These are phyloP conservation scores for Colaptes auratus DNA, from an alignment of 2,113 vertebrate species.

Conservation along the genomic window DNA sequence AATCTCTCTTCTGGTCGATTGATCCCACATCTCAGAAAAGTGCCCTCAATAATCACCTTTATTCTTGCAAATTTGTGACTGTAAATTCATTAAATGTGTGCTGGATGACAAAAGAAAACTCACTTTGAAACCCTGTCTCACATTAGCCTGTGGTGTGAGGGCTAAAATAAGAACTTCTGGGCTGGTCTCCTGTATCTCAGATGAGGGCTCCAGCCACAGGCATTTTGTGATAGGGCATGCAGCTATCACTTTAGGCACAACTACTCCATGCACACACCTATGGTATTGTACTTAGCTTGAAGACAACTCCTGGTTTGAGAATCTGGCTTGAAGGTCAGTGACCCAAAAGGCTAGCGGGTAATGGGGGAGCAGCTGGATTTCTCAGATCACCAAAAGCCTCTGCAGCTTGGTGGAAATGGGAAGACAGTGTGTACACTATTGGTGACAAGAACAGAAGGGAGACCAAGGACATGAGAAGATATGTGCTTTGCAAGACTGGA, in stretches of 20 bases:
- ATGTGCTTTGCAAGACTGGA: background rate
- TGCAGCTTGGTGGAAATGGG: background rate
- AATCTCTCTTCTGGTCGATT: constrained; percentile 28
- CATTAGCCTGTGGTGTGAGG: background rate
- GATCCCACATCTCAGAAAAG: background rate
- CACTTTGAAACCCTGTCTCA: background rate
- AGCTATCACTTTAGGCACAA: background rate
- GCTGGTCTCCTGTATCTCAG: background rate
- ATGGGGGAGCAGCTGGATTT: background rate
- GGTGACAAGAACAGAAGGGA: background rate
- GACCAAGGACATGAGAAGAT: background rate
- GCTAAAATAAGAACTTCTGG: background rate
- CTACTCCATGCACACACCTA: background rate
- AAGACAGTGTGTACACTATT: background rate
- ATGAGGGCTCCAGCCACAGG: background rate
- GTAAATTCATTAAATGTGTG: constrained; percentile 16
- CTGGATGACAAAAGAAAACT: background rate
- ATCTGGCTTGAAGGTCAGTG: background rate
- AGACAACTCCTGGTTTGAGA: background rate
- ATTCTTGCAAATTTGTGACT: background rate
- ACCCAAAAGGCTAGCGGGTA: background rate
- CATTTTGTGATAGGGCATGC: background rate
- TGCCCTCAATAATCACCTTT: constrained; percentile 22
- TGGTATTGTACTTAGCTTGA: rapidly evolving
- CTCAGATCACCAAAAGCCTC: background rate